phyloP scores from a whole-genome alignment of 2,888 invertebrate genomes.

The Troides aeacus region DNA sequence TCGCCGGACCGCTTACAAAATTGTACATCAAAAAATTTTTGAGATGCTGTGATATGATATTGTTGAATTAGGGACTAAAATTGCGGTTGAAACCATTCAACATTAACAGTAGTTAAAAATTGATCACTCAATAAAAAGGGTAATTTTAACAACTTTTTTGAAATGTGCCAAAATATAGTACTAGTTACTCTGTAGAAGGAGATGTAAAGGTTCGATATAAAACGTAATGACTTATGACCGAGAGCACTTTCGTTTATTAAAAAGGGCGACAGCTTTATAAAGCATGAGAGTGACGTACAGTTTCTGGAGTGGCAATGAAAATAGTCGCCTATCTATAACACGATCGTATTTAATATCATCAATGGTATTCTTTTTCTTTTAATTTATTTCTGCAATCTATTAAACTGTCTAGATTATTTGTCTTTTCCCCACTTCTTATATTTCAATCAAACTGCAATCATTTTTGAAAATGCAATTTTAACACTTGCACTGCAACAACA shows the following conservation, averaged over 20 bases:
- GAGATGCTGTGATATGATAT: constrained; percentile 68
- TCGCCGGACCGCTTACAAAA: constrained; percentile 41
- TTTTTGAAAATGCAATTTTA: too few species aligned
- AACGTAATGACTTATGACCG: not conserved
- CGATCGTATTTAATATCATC: constrained; percentile 5
- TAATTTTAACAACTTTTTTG: constrained; percentile 6
- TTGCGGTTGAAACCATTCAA: constrained; percentile 37
- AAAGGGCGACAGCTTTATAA: constrained; percentile 11
- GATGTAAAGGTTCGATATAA: constrained; percentile 8
- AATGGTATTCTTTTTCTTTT: not conserved
- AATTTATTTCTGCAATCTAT: not conserved
- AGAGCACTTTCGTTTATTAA: constrained; percentile 13
- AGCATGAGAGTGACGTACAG: constrained; percentile 7
- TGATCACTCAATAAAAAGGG: constrained; percentile 9
- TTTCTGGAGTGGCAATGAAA: constrained; percentile 10
- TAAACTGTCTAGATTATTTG: not conserved
- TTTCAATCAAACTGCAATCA: too few species aligned
- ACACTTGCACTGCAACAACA: too few species aligned
- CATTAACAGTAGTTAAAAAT: constrained; percentile 37
- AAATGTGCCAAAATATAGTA: constrained; percentile 27
- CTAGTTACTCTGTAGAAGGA: constrained; percentile 24
- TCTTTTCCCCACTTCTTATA: not conserved
- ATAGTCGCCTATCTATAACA: constrained; percentile 15
- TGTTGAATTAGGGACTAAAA: constrained; percentile 50
- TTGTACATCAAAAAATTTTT: constrained; percentile 53